Evolutionary conservation across 2,888 invertebrate genomes (phyloP), one percentile per base, ranked within the genome.

Genomic region (Kryphioiulus occultus): DNA sequence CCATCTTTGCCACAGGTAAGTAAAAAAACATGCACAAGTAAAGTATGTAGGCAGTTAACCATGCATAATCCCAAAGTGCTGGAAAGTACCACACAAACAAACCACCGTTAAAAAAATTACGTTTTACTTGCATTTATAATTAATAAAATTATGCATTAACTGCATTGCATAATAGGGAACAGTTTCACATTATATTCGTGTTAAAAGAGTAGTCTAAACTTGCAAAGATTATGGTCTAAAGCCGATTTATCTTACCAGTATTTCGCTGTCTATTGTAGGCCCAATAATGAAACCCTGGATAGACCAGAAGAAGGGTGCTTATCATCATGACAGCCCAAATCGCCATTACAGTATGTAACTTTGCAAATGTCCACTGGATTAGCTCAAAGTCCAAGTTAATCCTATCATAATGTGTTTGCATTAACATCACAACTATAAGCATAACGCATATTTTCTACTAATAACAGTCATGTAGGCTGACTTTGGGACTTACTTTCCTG

Each of bases 401-500:
- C 88, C 94, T 94, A 90, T 82, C 92, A 92, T 53, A 32, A 35
- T 35, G 87, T 78, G 59, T 4, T 9, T 44, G 44, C 44, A 15
- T 44, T 44, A 86, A 87, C 42, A 87, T 39, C n/a, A 82, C 26
- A 88, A 47, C 82, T 35, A 39, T 84, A 30, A 88, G 78, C 10
- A 82, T 4, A 22, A 22, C 26, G 83, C 26, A 82, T 15, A 82
- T 32, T 30, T 22, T 82, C 15, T 82, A 22, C 12, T 82, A 82
- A 32, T 26, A 83, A 83, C 83, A 26, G 83, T 83, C 30, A 22
- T 22, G 9, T 26, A 26, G 19, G 3, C n/a, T 26, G 30, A 26
- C 17, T 39, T 19, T 32, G 32, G 85, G 89, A 93, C 95, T 95
- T 93, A 96, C 96, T 94, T 94, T 92, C 95, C 96, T 89, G 94